Percentiles rank a stretch among this genome's conserved stretches.
These are phyloP conservation scores for Natrix natrix DNA, from an alignment of 2,797 vertebrate genomes.

Conservation along the genomic window DNA sequence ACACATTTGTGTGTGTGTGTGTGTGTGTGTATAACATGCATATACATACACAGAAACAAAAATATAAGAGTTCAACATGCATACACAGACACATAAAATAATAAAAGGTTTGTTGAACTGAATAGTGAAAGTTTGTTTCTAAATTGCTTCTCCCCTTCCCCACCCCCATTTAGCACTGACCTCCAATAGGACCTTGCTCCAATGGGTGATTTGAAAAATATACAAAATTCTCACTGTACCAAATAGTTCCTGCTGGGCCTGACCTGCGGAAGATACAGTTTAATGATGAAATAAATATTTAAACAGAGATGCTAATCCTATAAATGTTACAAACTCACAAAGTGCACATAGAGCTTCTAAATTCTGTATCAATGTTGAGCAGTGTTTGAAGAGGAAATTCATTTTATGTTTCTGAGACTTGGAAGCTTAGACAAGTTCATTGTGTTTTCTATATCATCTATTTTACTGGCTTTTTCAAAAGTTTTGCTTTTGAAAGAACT, in stretches of 20 bases:
- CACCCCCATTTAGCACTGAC: background rate
- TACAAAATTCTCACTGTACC: background rate
- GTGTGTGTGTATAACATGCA: too few relatives aligned
- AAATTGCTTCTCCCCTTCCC: background rate
- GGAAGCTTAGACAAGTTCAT: background rate
- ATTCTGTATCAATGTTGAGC: background rate
- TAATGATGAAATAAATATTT: constrained; percentile 17
- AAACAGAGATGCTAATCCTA: constrained; percentile 5
- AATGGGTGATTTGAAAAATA: background rate
- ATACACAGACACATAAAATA: background rate
- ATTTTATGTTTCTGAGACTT: background rate
- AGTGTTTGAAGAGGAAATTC: constrained; percentile 15
- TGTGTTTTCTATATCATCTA: background rate
- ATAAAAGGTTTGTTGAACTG: background rate
- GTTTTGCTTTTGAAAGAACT: background rate
- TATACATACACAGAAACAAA: background rate
- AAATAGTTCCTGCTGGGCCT: background rate
- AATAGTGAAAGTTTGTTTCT: background rate
- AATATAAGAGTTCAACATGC: background rate
- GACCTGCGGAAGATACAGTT: background rate
- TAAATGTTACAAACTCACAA: background rate
- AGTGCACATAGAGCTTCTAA: background rate
- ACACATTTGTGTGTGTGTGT: too few relatives aligned
- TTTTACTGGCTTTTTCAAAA: background rate
- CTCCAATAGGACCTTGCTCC: background rate